Evolutionary conservation across 35 echinoderm and acorn worm species (phyloP), one percentile per base, ranked within the genome.

Genomic region (Ptychodera flava): DNA sequence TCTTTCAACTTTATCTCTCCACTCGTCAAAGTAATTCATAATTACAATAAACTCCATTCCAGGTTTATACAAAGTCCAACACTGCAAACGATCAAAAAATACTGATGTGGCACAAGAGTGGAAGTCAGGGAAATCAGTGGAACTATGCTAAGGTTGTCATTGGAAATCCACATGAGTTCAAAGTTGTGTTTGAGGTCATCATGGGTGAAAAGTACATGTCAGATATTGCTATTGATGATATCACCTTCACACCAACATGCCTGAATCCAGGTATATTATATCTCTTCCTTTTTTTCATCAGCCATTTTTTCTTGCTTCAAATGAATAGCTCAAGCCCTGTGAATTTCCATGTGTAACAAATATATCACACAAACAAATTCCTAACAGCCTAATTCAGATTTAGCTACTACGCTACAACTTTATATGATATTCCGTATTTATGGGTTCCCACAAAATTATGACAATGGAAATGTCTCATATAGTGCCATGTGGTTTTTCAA

Each of bases 151-250:
- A 79, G 34, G 80, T 86, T 0, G 76, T 45, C 16, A 81, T 93
- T 32, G 75, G 77, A 1, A 93, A 89, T 38, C 52, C 82, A 33
- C 80, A 87, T 22, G 38, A 82, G 29, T 93, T 77, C 32, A 77
- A 45, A 79, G 92, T 93, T 31, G 85, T 93, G 14, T 87, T 93
- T 89, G 92, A 93, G 77, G 92, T 84, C 81, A 89, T 86, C 77
- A 29, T 90, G 28, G 92, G 92, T 28, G 80, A 82, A 34, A 36
- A 30, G 33, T 77, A 86, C 64, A 32, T 38, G 1, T 90, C 92
- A 30, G 88, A 93, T 79, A 79, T 90, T 22, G 92, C 92, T 1
- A 87, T 93, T 80, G 92, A 93, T 87, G 92, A 93, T 84, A 85
- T 93, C 80, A 87, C 88, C 16, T 93, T 93, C 33, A 93, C 84